Percentiles rank a stretch among this genome's conserved stretches.
Conservation (phyloP, 2,113 vertebrate genomes). For the Crocuta crocuta region DNA sequence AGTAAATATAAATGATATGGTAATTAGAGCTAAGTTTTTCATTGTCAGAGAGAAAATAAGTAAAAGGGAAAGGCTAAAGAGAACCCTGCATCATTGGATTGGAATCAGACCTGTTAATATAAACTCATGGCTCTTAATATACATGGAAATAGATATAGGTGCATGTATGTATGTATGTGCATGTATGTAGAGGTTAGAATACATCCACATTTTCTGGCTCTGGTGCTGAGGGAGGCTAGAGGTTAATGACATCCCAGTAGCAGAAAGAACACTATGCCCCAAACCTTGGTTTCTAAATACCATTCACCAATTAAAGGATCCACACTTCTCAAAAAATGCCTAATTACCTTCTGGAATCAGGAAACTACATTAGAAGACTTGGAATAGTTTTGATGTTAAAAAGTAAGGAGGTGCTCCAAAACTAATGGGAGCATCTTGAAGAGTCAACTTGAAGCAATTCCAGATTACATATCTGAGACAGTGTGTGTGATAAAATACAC, state of each 20-base stretch:
- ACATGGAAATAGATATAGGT: not conserved
- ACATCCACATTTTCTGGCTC: not conserved
- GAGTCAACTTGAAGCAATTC: not conserved
- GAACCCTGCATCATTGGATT: not conserved
- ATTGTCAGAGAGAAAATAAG: not conserved
- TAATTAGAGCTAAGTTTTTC: not conserved
- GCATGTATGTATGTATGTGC: not conserved
- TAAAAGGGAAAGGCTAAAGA: not conserved
- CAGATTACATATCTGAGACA: not conserved
- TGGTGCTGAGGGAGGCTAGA: not conserved
- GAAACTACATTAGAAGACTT: not conserved
- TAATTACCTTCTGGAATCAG: not conserved
- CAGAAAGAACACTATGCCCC: not conserved
- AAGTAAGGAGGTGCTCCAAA: not conserved
- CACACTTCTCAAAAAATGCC: not conserved
- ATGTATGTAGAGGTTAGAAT: not conserved
- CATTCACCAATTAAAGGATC: not conserved
- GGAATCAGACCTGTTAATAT: not conserved
- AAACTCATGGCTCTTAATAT: not conserved
- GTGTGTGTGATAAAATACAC: not conserved
- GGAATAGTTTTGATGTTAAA: not conserved
- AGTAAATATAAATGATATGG: not conserved
- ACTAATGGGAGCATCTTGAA: not conserved
- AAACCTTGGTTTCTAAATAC: slow-evolving; percentile 16
- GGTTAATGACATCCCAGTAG: not conserved